Conservation (phyloP, 2,113 vertebrate species). For the Acrocephalus kingi region DNA sequence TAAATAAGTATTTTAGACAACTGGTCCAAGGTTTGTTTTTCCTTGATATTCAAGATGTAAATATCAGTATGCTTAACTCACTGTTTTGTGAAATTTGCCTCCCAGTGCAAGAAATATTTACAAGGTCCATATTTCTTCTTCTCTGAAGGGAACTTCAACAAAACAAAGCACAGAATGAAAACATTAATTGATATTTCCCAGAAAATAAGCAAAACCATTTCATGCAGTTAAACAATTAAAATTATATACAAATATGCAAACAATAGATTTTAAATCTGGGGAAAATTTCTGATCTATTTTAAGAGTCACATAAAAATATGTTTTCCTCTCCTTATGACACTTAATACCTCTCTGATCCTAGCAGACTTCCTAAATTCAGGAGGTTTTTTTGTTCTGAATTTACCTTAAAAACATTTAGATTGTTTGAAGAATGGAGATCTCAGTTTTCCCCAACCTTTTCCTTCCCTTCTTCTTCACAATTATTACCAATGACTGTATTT, state of each 20-base stretch:
- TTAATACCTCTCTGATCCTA: background rate
- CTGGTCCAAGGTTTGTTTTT: background rate
- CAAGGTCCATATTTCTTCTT: constrained; percentile 66
- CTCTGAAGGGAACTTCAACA: constrained; percentile 69
- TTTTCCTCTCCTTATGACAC: background rate
- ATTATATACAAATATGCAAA: background rate
- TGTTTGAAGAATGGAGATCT: background rate
- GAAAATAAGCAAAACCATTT: background rate
- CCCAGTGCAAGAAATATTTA: constrained; percentile 41
- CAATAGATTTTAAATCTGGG: background rate
- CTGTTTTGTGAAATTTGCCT: constrained; percentile 28
- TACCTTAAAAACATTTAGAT: background rate
- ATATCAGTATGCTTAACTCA: constrained; percentile 31
- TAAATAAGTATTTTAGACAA: background rate
- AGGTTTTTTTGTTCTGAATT: background rate
- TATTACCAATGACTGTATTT: background rate
- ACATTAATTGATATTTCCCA: background rate
- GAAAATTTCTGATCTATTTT: background rate
- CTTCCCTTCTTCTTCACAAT: background rate
- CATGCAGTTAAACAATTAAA: background rate
- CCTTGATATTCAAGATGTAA: background rate
- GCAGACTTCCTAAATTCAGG: accelerated
- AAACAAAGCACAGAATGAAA: constrained; percentile 28
- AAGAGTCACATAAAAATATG: background rate
- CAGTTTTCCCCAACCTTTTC: background rate